Base-by-base conservation (phyloP, 2,797 vertebrate species). In the Danio jaintianensis region DNA sequence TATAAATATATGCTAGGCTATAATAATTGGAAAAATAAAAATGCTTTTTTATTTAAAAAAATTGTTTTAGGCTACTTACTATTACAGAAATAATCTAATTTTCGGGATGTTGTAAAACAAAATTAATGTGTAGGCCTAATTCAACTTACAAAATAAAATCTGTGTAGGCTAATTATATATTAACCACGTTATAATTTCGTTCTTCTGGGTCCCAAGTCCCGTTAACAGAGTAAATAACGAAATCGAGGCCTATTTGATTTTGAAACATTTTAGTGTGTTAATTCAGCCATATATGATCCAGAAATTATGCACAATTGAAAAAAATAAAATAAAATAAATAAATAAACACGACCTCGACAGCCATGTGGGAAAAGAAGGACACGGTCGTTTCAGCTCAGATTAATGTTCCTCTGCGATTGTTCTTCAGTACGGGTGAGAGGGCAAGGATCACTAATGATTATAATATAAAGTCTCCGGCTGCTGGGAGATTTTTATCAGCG, bases 361-460 rank as follows among this genome's bases (percentile, higher is more conserved):
- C 22, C 69, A 63, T 40, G 77, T 82, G 75, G 61, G 78, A 83
- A 82, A 84, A 81, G 69, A 66, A 29, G 45, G 75, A 69, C 74
- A 69, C 61, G 61, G 61, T 78, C 52, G 85, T 84, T 83, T 87
- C 69, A 84, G 55, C 78, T 47, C 40, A 89, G 88, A 90, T 89
- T 80, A 86, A 91, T 88, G 86, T 67, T 83, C 82, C 81, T 64
- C 63, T 63, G 81, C 40, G 79, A 82, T 89, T 86, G 76, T 82
- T 90, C 87, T 85, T 87, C 87, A 86, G 87, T 81, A 72, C 6
- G 76, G 80, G 73, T 88, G 89, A 88, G 88, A 89, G 88, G 87
- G 88, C 89, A 83, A 84, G 85, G 83, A 87, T 90, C 92, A 81
- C 87, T 92, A 90, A 91, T 90, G 89, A 90, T 86, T 89, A 76